These are phyloP conservation scores for Rhipidura dahli DNA, from an alignment of 2,113 vertebrate species.

Conservation along the genomic window DNA sequence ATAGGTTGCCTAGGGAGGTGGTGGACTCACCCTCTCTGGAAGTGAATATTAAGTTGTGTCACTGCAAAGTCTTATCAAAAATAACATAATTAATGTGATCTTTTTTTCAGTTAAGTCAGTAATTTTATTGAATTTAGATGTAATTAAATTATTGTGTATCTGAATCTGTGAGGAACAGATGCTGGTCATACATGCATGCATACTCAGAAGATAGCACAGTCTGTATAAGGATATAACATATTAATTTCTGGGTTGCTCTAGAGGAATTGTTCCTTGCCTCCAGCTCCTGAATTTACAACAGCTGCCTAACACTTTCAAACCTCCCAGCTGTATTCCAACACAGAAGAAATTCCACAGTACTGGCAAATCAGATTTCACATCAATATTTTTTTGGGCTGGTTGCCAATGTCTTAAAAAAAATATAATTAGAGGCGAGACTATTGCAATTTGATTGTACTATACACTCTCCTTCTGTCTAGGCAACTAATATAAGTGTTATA, in stretches of 20 bases:
- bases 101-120: neutral
- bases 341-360: slow-evolving; percentile 67
- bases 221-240: slow-evolving; percentile 40
- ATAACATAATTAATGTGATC: neutral
- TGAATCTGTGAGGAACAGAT: neutral
- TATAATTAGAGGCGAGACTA: slow-evolving; percentile 68
- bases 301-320: slow-evolving; percentile 70
- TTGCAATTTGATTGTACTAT: slow-evolving; percentile 63
- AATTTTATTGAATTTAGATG: neutral
- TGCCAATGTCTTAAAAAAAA: slow-evolving; percentile 75
- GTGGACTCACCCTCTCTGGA: neutral
- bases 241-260: slow-evolving; percentile 52
- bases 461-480: slow-evolving; percentile 54
- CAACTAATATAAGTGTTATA: slow-evolving; percentile 61
- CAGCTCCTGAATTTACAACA: slow-evolving; percentile 73
- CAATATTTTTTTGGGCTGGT: slow-evolving; percentile 72
- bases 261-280: slow-evolving; percentile 60
- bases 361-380: slow-evolving; percentile 67
- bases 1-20: neutral
- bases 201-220: neutral
- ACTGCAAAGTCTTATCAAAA: neutral
- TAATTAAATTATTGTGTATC: neutral
- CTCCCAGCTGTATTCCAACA: slow-evolving; percentile 45
- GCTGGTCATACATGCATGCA: neutral
- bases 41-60: neutral